A percentile compares a stretch with the other conserved stretches of the same genome.
Conservation (phyloP, 2,888 invertebrate species). For the Agonopterix arenella region DNA sequence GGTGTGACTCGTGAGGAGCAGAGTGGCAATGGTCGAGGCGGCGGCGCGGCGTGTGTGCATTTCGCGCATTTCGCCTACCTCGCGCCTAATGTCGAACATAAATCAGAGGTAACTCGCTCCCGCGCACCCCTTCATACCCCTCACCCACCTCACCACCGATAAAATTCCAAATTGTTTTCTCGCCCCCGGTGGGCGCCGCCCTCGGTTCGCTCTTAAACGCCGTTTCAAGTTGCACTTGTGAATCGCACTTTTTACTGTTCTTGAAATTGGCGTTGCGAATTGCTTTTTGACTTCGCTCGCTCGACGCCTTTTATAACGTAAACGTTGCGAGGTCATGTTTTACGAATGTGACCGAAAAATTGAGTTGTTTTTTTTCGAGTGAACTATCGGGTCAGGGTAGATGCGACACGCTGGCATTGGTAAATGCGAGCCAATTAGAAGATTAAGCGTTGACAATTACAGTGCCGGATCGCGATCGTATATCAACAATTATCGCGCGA, state of each 20-base stretch:
- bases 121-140: conserved; percentile 27
- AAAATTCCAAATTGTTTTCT: conserved; percentile 76
- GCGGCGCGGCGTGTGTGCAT: conserved; percentile 47
- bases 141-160: conserved; percentile 56
- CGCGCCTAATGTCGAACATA: conserved; percentile 64
- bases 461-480: conserved; percentile 70
- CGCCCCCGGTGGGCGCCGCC: conserved; percentile 73
- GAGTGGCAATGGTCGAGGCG: background rate
- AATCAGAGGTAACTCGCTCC: conserved; percentile 64
- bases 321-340: conserved; percentile 24
- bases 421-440: conserved; percentile 76
- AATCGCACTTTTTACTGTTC: conserved; percentile 76
- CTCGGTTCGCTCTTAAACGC: conserved; percentile 75
- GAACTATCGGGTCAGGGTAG: conserved; percentile 46
- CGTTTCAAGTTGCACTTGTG: conserved; percentile 76
- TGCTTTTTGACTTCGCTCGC: conserved; percentile 57
- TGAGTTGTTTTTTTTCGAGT: conserved; percentile 40
- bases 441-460: conserved; percentile 78
- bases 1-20: background rate
- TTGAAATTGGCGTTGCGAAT: conserved; percentile 70
- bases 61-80: conserved; percentile 54
- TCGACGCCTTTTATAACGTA: conserved; percentile 37
- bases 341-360: conserved; percentile 31
- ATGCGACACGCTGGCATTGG: conserved; percentile 68
- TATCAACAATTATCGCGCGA: conserved; percentile 76